Percentiles rank a stretch among this genome's conserved stretches.
phyloP scores from a whole-genome alignment of 1,140 invertebrate genomes.

The Drosophila parabipectinata region DNA sequence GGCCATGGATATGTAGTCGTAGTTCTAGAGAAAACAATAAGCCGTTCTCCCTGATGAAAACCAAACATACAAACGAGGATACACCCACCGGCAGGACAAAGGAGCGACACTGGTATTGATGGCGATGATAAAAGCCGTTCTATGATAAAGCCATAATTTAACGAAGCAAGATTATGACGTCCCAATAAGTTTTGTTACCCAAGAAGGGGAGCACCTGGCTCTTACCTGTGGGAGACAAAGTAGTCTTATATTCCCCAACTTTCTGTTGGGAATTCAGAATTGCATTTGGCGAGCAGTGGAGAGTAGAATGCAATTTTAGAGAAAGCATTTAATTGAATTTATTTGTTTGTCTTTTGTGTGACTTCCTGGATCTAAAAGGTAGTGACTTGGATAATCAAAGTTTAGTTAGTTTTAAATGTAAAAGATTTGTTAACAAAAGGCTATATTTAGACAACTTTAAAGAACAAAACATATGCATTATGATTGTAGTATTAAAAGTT shows the following conservation, averaged over 20 bases:
- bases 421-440: too few relatives aligned
- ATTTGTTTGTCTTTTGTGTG: constrained; percentile 35
- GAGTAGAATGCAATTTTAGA: constrained; percentile 5
- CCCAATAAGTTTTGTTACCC: constrained; percentile 17
- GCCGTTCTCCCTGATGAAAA: constrained; percentile 6
- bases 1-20: background rate
- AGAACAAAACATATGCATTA: too few relatives aligned
- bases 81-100: constrained; percentile 5
- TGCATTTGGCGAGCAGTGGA: constrained; percentile 13
- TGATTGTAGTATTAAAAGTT: too few relatives aligned
- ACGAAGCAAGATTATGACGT: constrained; percentile 5
- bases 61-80: constrained; percentile 12
- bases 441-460: too few relatives aligned
- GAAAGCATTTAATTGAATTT: constrained; percentile 60
- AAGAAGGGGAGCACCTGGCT: background rate
- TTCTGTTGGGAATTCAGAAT: constrained; percentile 16
- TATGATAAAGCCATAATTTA: constrained; percentile 2
- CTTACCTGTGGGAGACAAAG: constrained; percentile 22
- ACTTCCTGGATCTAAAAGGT: background rate
- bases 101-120: constrained; percentile 26
- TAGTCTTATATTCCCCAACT: constrained; percentile 13
- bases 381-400: constrained; percentile 11
- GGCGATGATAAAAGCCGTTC: constrained; percentile 18
- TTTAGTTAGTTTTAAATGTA: constrained; percentile 30
- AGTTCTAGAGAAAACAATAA: constrained; percentile 16